phyloP scores from a whole-genome alignment of 2,888 invertebrate species.

The Lasioglossum zephyrum region DNA sequence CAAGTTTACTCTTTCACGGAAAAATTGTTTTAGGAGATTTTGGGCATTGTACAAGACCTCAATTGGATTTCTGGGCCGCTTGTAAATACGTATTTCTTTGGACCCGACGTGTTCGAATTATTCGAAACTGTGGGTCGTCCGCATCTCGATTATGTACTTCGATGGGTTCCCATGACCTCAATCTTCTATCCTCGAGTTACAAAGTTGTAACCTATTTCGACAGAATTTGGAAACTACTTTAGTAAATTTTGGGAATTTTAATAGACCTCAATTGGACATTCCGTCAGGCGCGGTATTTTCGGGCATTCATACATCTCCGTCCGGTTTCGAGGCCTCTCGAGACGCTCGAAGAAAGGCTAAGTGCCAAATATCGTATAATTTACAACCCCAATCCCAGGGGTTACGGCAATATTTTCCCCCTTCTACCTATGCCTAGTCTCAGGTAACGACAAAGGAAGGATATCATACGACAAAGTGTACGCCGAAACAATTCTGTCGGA shows the following conservation, averaged over 20 bases:
- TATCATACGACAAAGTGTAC: too few species aligned
- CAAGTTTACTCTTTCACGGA: not conserved
- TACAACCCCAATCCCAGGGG: too few species aligned
- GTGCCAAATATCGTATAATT: too few species aligned
- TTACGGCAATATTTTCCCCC: too few species aligned
- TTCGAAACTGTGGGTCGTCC: not conserved
- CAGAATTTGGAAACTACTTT: not conserved
- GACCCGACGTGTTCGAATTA: not conserved
- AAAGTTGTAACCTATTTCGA: not conserved
- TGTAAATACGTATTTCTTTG: not conserved
- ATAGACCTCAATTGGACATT: not conserved
- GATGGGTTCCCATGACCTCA: not conserved
- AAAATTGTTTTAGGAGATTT: not conserved
- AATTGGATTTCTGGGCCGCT: not conserved
- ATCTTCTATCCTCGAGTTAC: not conserved
- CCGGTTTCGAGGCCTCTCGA: too few species aligned
- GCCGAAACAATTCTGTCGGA: too few species aligned
- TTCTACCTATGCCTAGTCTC: too few species aligned
- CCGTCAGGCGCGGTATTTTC: too few species aligned
- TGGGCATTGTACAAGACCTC: not conserved
- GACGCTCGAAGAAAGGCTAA: too few species aligned
- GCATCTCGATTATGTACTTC: not conserved
- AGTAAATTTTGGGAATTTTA: constrained; percentile 2
- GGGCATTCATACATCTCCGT: too few species aligned
- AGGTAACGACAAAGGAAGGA: too few species aligned